Conservation (phyloP, 2,888 invertebrate genomes). For the Noctua janthe region DNA sequence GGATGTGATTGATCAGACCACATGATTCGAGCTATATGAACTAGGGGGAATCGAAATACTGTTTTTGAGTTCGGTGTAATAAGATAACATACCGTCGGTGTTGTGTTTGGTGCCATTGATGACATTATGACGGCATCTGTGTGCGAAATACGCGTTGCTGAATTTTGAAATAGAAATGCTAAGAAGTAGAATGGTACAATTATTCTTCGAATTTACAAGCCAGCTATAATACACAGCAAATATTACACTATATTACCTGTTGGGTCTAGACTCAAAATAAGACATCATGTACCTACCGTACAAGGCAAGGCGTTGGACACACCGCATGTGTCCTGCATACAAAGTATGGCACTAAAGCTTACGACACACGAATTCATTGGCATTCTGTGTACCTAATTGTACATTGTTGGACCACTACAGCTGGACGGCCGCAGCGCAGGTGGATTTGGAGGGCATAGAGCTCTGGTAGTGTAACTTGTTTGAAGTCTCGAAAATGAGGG, state of each 20-base stretch:
- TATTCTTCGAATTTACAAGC: background rate
- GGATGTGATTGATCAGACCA: background rate
- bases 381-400: slow-evolving; percentile 50
- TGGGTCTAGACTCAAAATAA: slow-evolving; percentile 24
- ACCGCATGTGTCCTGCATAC: slow-evolving; percentile 50
- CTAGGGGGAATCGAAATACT: background rate
- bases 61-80: background rate
- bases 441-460: slow-evolving; percentile 1
- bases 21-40: background rate
- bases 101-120: background rate
- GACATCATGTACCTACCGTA: slow-evolving; percentile 30
- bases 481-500: background rate
- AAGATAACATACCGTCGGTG: background rate
- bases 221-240: background rate
- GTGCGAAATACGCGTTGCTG: background rate
- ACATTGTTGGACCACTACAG: slow-evolving; percentile 26
- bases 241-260: slow-evolving; percentile 15
- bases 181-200: background rate
- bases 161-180: background rate
- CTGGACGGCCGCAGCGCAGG: slow-evolving; percentile 11
- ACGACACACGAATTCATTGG: slow-evolving; percentile 58
- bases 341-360: slow-evolving; percentile 47
- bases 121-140: background rate
- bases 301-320: slow-evolving; percentile 47
- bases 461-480: background rate